Conservation (phyloP, 64 coral and sea anemone species). For the Stylophora pistillata region DNA sequence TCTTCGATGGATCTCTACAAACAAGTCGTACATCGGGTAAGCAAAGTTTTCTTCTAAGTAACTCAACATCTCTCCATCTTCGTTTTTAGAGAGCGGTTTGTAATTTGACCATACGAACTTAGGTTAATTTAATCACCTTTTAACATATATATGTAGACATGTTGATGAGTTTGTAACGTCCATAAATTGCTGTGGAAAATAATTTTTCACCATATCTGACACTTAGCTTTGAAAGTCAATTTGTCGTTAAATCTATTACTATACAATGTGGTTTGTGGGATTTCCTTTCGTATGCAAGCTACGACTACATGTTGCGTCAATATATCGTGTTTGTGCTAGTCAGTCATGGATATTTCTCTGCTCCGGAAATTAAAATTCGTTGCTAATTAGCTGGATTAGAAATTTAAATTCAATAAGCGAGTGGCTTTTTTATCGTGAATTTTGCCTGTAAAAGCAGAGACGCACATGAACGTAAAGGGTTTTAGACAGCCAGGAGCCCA, state of each 20-base stretch:
- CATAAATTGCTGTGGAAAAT: not conserved
- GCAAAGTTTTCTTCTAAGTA: not conserved
- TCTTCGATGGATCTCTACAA: constrained; percentile 17
- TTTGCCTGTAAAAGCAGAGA: not conserved
- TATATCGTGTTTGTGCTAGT: not conserved
- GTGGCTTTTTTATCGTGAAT: not conserved
- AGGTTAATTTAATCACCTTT: not conserved
- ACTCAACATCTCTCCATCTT: not conserved
- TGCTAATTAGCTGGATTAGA: not conserved
- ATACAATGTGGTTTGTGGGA: not conserved
- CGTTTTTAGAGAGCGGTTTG: not conserved
- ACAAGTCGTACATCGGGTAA: constrained; percentile 29
- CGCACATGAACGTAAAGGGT: not conserved
- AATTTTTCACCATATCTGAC: not conserved
- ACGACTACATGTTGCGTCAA: not conserved
- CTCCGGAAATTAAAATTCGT: not conserved
- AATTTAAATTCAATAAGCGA: not conserved
- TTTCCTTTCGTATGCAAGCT: not conserved
- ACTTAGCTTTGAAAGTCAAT: not conserved
- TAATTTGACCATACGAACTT: not conserved
- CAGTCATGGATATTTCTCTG: not conserved
- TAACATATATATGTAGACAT: too few species aligned
- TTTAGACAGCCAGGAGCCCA: not conserved
- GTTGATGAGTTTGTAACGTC: not conserved
- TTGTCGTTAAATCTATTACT: not conserved